phyloP scores from a whole-genome alignment of 2,888 invertebrate species.

The Drosophila mulleri region DNA sequence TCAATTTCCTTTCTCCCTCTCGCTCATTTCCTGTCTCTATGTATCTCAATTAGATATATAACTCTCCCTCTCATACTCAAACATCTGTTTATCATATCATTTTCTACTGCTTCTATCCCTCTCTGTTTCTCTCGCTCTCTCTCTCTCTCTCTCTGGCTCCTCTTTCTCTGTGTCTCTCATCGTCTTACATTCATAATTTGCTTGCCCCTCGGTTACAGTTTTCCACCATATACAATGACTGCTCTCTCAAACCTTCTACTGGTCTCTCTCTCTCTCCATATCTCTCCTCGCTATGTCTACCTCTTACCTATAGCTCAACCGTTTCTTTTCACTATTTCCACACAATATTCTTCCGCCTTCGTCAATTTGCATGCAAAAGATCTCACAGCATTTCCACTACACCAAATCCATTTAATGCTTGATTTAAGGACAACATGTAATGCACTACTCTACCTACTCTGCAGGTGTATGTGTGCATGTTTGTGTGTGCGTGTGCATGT shows the following conservation, averaged over 20 bases:
- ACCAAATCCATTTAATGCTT: conserved; percentile 33
- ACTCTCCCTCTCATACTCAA: too few species aligned
- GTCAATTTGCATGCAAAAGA: conserved; percentile 22
- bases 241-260: not conserved
- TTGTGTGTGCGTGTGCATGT: conserved; percentile 4
- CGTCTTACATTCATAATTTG: too few species aligned
- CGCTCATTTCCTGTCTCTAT: too few species aligned
- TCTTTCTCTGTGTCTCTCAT: too few species aligned
- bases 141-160: not conserved
- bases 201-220: not conserved
- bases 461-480: conserved; percentile 1
- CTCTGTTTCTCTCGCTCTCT: not conserved
- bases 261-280: not conserved
- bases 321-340: too few species aligned
- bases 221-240: not conserved
- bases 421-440: conserved; percentile 34
- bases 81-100: not conserved
- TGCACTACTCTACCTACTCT: conserved; percentile 30
- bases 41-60: too few species aligned
- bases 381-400: conserved; percentile 17
- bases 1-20: too few species aligned
- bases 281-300: not conserved
- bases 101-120: not conserved
- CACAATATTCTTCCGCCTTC: not conserved
- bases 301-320: not conserved